Evolutionary conservation across 2,797 vertebrate species (phyloP), one percentile per base, ranked within the genome.

Genomic region (Tapirus indicus): DNA sequence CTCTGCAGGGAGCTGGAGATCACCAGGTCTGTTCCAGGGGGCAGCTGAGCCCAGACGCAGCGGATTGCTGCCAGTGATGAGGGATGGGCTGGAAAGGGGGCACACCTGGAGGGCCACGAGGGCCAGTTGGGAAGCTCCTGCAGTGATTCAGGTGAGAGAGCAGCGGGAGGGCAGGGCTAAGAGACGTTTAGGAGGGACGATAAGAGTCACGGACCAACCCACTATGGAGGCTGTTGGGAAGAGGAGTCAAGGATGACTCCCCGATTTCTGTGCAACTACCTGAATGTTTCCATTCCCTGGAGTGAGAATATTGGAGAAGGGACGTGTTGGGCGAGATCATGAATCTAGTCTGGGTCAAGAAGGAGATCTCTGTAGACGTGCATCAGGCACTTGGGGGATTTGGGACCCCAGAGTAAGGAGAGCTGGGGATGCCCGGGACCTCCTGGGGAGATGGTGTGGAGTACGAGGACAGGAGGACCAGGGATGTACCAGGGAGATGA

Each of bases 381-480:
- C 17, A 12, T 8, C 35, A 6, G 60, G 27, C 23, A 20, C 44
- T 11, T 16, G 32, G 38, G 54, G 21, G 11, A 29, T 2, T 6
- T n/a, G 9, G 71, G 56, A 17, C 18, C 47, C 6, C 7, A 2
- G 12, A 23, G 4, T 32, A 4, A 38, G 20, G 44, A 83, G 49
- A 21, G 11, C 17, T 35, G 23, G 5, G 35, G 25, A 1, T 0
- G 77, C 11, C 20, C 5, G 32, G 27, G 56, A 7, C 38, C n/a
- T n/a, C 10, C 17, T 3, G 20, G 2, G 13, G 62, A 1, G 35
- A 82, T 0, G 11, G 32, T 21, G 9, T 18, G 5, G 21, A 32
- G 52, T 1, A 3, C 29, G 84, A 20, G 21, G 60, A 68, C 5
- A n/a, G 11, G 17, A 47, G 20, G 25, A 32, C 52, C 3, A 11